Evolutionary conservation across 2,113 vertebrate species (phyloP), one percentile per base, ranked within the genome.

Genomic region (Colossoma macropomum): DNA sequence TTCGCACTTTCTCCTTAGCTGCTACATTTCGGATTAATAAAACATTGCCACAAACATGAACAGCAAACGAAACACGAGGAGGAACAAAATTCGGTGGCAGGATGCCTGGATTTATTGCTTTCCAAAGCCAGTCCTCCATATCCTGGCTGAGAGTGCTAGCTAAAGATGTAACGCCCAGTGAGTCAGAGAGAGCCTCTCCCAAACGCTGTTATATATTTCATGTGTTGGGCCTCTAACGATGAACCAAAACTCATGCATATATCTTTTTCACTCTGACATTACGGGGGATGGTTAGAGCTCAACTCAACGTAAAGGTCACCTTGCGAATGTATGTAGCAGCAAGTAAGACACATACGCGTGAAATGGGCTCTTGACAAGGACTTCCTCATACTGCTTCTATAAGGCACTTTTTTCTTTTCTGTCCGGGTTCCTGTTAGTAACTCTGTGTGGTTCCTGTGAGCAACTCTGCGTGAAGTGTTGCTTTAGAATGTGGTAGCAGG

Each of bases 1-100:
- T 56, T 23, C 59, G 60, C 62, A 1, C 28, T 68, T 54, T 28
- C 41, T 28, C 56, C 54, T 30, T 30, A 15, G 8, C 15, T 12
- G 16, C 27, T 4, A 1, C 59, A 16, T 59, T 60, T 15, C 66
- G 27, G 69, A 83, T 81, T 72, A 75, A 81, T 81, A 81, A 75
- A 75, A 75, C 71, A 75, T 74, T 12, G n/a, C 4, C 79, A 45
- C 68, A 72, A 60, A 80, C 34, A 72, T 17, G 45, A 80, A 25
- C 54, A 65, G 41, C 32, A 13, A 74, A 74, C 59, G 63, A 81
- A 75, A 62, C 38, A 65, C 62, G 60, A 73, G 79, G 79, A 73
- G 70, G 56, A 72, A 72, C 56, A 78, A 74, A 77, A 63, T 70
- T 66, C 45, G 52, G 45, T 45, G 59, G 21, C 52, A 75, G 21